Evolutionary conservation across 2,888 invertebrate genomes (phyloP), one percentile per base, ranked within the genome.

Genomic region (Eumacrocentrus americanus): DNA sequence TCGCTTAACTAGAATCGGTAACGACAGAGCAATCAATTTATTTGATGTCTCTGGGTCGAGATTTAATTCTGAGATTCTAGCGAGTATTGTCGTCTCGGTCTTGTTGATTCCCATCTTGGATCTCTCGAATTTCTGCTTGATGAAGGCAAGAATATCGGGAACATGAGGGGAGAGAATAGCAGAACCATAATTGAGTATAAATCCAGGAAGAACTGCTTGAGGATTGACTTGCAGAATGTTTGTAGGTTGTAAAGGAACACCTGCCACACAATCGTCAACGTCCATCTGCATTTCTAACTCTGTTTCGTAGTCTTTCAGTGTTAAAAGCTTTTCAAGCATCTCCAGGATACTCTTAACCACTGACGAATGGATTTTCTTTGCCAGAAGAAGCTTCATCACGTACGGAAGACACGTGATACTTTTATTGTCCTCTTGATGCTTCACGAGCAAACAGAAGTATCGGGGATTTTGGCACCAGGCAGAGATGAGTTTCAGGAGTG

Each of bases 391-490:
- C 63, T 87, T 83, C 62, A 94, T 88, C 23, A 94, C 79, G 40
- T 86, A 87, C 7, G 88, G 85, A 37, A 95, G 81, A 12, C 90
- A 84, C 64, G 85, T 87, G 2, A 86, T 64, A 0, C 80, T 72
- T 1, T 73, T 60, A 67, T 86, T 79, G 22, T 82, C 81, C 23
- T 82, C 77, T 6, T 82, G 79, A 69, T 83, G 80, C 70, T 89
- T 90, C 1, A 87, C 86, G 22, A 96, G 82, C 42, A 94, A 82
- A 20, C 84, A 75, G 74, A 90, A 92, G 74, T 91, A 92, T 79
- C 90, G 86, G 0, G 92, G 89, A 80, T 92, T 89, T 56, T 88
- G 86, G 65, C 91, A 89, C 94, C 95, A 97, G 1, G 85, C 83
- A 23, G 87, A 83, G 16, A 96, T 84, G n/a, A 97, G 81, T 77